Base-by-base conservation (phyloP, 2,888 invertebrate species). In the Flabesymbios commensalis region DNA sequence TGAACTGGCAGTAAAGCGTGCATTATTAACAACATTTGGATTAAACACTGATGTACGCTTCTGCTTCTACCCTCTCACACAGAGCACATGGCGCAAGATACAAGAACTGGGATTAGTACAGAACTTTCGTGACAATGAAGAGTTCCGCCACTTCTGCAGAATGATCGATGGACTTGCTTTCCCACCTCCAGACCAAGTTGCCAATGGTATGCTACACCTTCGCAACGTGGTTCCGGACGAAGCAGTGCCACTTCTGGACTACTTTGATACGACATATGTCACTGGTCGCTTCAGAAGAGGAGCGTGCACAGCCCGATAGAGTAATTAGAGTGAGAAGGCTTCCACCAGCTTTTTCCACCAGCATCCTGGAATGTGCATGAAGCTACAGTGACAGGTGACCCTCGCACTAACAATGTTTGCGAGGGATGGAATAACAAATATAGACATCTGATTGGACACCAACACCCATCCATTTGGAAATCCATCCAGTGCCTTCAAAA, bases 81-180 rank as follows among this genome's bases (percentile, higher is more conserved):
- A 53, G 39, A 53, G 36, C 22, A 53, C 53, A 36, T 52, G 52
- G 52, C 36, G 52, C 7, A 52, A 52, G n/a, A 4, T 53, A 3
- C 39, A 36, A 3, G 36, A 53, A 39, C 22, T 52, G 3, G 52
- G 52, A 51, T 36, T 52, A 32, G 33, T 22, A 32, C n/a, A n/a
- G n/a, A n/a, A n/a, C n/a, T n/a, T n/a, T 26, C 17, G 14, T n/a
- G 32, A 7, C 14, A 33, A 32, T 29, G 52, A 29, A n/a, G 52
- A 32, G 2, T 24, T 22, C 28, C 22, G 29, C 33, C n/a, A 7
- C 19, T 52, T 52, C 33, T 52, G 36, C 28, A 24, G 52, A 5
- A 1, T 52, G 52, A 19, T 52, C n/a, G 2, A 52, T 22, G 52
- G 17, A 19, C 28, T 52, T 22, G 29, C 22, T 17, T 52, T 52